Evolutionary conservation across 2,113 vertebrate genomes (phyloP), one percentile per base, ranked within the genome.

Genomic region (Hassar affinis): DNA sequence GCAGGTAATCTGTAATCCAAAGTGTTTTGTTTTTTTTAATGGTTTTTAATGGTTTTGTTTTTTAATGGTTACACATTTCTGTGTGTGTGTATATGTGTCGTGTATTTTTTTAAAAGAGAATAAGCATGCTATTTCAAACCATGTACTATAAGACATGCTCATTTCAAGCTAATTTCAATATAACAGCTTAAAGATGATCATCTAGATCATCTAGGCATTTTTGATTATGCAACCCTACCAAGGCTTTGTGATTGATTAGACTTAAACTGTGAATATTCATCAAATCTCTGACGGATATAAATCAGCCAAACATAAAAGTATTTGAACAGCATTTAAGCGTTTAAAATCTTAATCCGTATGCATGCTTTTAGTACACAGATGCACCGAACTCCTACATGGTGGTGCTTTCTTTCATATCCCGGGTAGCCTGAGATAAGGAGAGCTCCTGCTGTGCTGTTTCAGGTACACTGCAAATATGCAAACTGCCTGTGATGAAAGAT

Each of bases 391-490:
- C 45, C 47, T 66, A 71, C 68, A 25, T 68, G 68, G 78, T 35
- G 30, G 52, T n/a, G 59, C 62, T 85, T 86, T 87, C 15, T 85
- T 86, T 87, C 15, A 76, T 77, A 78, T 86, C 54, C 30, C 61
- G 61, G 35, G 51, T 72, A 84, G 56, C 5, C 69, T 30, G 27
- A 85, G 85, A 88, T 88, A 90, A 89, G 85, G 18, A 52, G 49
- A 80, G 47, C 62, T 87, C 42, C 42, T 68, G 81, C 81, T 59
- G 72, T 78, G 74, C 77, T 76, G 72, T 89, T 86, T 88, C 85
- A 89, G 85, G 86, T 88, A 88, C 85, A 85, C 87, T 83, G 87
- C 78, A 90, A 88, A 89, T 85, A 90, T 87, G 88, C 86, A 89
- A 88, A 88, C 59, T 69, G 78, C 83, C 79, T 77, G 86, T 78